Conservation (phyloP, 1,140 invertebrate genomes). For the Drosophila sproati region DNA sequence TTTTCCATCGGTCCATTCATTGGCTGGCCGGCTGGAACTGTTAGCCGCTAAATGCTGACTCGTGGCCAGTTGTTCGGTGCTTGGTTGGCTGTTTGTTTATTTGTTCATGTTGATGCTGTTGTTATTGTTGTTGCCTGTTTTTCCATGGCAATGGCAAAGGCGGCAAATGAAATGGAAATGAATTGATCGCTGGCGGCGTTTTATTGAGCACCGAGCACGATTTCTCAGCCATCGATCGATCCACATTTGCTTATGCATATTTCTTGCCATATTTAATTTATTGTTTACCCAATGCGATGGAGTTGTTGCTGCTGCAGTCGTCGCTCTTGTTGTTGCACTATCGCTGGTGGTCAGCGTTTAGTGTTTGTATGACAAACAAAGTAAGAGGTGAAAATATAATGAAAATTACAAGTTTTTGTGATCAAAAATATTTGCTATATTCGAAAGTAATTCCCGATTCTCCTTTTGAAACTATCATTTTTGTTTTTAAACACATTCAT, state of each 20-base stretch:
- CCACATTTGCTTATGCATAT: constrained; percentile 61
- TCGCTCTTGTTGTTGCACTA: constrained; percentile 13
- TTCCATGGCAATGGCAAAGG: constrained; percentile 50
- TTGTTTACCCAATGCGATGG: constrained; percentile 52
- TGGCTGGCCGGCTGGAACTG: constrained; percentile 28
- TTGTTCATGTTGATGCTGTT: not conserved
- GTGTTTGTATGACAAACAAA: constrained; percentile 9
- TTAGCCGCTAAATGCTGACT: constrained; percentile 23
- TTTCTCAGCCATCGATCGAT: constrained; percentile 66
- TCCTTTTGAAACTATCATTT: too few relatives aligned
- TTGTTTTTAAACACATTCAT: too few relatives aligned
- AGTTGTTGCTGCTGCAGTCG: constrained; percentile 9
- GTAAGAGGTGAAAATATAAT: constrained; percentile 36
- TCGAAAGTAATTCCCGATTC: not conserved
- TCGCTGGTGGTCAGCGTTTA: constrained; percentile 12
- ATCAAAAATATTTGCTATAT: not conserved
- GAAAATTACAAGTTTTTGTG: constrained; percentile 26
- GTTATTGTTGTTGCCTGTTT: constrained; percentile 8
- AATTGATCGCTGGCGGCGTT: constrained; percentile 58
- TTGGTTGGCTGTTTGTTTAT: constrained; percentile 4
- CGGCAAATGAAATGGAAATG: constrained; percentile 74
- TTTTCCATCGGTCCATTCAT: constrained; percentile 60
- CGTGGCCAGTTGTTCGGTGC: constrained; percentile 20
- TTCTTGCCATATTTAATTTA: constrained; percentile 64
- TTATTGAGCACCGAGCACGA: constrained; percentile 66